Conservation (phyloP, 2,113 vertebrate genomes). For the Naja naja region DNA sequence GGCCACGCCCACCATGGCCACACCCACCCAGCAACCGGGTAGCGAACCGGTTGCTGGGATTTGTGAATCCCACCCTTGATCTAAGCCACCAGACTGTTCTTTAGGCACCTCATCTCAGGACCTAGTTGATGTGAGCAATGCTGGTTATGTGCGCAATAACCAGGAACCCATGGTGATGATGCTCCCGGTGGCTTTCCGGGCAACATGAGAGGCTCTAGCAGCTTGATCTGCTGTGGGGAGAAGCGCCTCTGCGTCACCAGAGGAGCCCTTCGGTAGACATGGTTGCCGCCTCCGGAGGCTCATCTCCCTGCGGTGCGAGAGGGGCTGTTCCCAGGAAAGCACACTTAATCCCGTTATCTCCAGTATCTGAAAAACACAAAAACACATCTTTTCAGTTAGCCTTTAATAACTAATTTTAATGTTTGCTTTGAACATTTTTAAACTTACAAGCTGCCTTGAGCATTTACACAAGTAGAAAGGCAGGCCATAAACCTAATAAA, state of each 20-base stretch:
- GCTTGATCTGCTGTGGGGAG: too few species aligned
- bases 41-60: too few species aligned
- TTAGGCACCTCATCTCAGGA: not conserved
- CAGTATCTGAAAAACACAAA: too few species aligned
- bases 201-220: not conserved
- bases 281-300: not conserved
- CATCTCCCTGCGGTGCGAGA: not conserved
- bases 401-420: not conserved
- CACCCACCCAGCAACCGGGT: too few species aligned
- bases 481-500: not conserved
- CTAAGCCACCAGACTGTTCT: not conserved
- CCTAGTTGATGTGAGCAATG: not conserved
- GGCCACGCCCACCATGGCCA: too few species aligned
- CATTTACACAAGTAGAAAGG: not conserved
- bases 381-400: not conserved
- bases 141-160: not conserved
- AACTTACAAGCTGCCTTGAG: not conserved
- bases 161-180: not conserved
- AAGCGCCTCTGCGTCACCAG: not conserved
- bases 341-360: too few species aligned
- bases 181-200: not conserved
- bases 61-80: too few species aligned
- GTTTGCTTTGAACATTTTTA: not conserved
- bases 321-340: not conserved
- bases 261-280: not conserved